Base-by-base conservation (phyloP, 64 coral and sea anemone species). In the Porites lutea region DNA sequence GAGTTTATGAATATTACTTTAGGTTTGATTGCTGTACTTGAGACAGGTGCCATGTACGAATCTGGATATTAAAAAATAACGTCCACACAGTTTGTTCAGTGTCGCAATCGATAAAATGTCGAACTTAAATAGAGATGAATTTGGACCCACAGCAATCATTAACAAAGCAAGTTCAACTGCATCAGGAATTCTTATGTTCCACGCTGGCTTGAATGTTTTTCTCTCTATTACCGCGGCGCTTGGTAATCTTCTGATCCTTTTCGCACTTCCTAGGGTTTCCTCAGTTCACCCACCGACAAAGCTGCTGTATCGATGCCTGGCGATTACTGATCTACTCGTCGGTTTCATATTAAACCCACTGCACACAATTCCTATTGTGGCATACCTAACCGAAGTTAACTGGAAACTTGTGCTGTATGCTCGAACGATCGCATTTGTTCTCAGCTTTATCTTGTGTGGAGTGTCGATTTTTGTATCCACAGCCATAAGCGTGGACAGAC, bases 401-500 rank as follows among this genome's bases (percentile, higher is more conserved):
- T 48, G 4, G 14, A 50, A 3, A 46, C 14, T 3, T 67, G 61
- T 83, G 80, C n/a, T 8, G 14, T 50, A 67, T 5, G 8, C 51
- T 2, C 9, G 15, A 62, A 14, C 14, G 2, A 9, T 11, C 1
- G 3, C 5, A 8, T 16, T 16, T 45, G 11, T 83, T 45, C 0
- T 66, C 43, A 59, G 80, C 23, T 6, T 66, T 8, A 13, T 83
- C 18, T 21, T 83, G 6, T 50, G 44, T 67, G 80, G 80, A 21
- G 46, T 83, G 4, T 83, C 80, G 9, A 45, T 83, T 15, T 65
- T 15, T 3, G 63, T 59, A 11, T 50, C 63, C 6, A 20, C 80
- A 0, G 80, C 60, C 15, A 83, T 83, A 65, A 83, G 80, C 45
- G 37, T 83, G 2, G 80, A 83, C 43, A 63, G 80, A 8, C 80